phyloP scores from a whole-genome alignment of 2,797 vertebrate species.

The Manis pentadactyla region DNA sequence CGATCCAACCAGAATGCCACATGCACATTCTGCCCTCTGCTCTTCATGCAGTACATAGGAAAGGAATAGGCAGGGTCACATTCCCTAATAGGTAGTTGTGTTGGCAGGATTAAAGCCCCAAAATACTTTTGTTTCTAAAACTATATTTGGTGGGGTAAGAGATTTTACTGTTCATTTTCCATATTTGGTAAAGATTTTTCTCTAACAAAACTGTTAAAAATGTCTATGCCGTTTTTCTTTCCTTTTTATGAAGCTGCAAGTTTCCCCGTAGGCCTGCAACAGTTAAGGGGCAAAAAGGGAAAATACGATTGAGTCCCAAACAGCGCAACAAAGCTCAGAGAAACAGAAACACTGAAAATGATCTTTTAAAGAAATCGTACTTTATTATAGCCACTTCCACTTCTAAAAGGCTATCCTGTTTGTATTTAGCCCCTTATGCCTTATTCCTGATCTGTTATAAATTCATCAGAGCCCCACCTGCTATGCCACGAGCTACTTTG shows the following conservation, averaged over 20 bases:
- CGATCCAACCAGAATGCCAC: not conserved
- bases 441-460: not conserved
- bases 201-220: constrained; percentile 7
- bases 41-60: not conserved
- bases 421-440: not conserved
- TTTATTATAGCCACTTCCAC: not conserved
- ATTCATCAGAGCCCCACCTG: not conserved
- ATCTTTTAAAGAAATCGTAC: not conserved
- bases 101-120: not conserved
- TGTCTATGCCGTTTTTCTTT: not conserved
- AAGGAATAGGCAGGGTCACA: not conserved
- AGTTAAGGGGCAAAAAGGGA: not conserved
- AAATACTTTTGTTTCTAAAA: not conserved
- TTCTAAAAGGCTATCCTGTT: not conserved
- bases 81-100: not conserved
- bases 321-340: not conserved
- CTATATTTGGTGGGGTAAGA: not conserved
- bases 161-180: not conserved
- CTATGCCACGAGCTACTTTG: not conserved
- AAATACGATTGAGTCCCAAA: not conserved
- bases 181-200: not conserved
- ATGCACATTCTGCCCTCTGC: not conserved
- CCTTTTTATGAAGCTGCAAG: not conserved
- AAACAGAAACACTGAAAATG: not conserved
- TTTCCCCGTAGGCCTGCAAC: not conserved